A percentile compares a stretch with the other conserved stretches of the same genome.
These are phyloP conservation scores for Pristis pectinata DNA, from an alignment of 2,797 vertebrate species.

Conservation along the genomic window DNA sequence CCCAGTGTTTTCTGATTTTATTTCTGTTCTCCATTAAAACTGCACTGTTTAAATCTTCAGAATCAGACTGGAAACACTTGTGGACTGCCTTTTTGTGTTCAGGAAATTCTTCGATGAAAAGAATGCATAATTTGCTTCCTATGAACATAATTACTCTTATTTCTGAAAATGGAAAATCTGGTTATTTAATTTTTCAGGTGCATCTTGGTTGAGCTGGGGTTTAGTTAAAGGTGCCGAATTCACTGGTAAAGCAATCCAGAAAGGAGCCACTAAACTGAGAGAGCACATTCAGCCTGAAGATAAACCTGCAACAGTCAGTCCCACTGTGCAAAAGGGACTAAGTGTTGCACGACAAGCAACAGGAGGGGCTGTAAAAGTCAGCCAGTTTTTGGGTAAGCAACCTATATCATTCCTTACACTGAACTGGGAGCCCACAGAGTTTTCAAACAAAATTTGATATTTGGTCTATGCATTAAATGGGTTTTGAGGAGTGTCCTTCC, in stretches of 20 bases:
- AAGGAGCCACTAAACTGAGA: constrained; percentile 86
- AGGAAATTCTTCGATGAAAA: background rate
- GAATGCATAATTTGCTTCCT: background rate
- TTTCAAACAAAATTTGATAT: too few species aligned
- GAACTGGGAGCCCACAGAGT: too few species aligned
- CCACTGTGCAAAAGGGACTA: constrained; percentile 78
- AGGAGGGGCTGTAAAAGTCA: constrained; percentile 93
- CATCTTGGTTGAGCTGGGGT: constrained; percentile 95
- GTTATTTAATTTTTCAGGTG: constrained; percentile 61
- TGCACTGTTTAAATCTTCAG: background rate
- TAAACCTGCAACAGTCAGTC: constrained; percentile 80
- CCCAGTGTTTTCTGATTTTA: too few species aligned
- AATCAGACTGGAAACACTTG: background rate
- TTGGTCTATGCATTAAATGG: too few species aligned
- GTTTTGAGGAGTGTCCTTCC: too few species aligned
- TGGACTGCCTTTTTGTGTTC: background rate
- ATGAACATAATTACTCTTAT: background rate
- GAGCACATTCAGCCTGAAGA: constrained; percentile 94
- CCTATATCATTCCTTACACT: background rate
- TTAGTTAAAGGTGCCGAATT: constrained; percentile 90
- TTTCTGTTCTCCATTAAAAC: too few species aligned
- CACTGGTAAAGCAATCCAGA: constrained; percentile 90
- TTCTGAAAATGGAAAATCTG: background rate
- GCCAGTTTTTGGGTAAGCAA: constrained; percentile 84
- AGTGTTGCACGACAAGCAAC: constrained; percentile 92